Percentiles rank a stretch among this genome's conserved stretches.
Evolutionary conservation across 2,113 vertebrate genomes (phyloP).

Genomic region (Microcebus griseorufus): DNA sequence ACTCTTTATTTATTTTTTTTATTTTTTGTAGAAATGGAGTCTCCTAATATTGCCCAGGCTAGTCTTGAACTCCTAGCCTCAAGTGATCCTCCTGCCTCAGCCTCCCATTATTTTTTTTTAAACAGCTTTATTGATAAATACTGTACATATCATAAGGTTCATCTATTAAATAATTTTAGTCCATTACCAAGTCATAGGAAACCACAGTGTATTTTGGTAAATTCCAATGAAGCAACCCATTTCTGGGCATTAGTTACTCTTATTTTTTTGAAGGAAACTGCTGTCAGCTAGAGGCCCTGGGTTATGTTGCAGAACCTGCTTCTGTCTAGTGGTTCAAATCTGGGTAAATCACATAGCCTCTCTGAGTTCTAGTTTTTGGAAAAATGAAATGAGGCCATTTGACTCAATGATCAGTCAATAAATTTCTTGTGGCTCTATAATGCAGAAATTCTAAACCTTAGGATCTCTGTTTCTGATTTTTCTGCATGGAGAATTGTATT

Average conservation of each 20-base stretch:
- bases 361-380: neutral
- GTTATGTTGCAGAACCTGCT: neutral
- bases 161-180: neutral
- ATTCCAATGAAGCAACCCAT: neutral
- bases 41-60: no score
- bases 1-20: no score
- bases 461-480: neutral
- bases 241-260: neutral
- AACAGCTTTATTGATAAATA: neutral
- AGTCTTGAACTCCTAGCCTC: no score
- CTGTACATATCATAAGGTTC: neutral
- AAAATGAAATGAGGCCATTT: neutral
- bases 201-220: neutral
- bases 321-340: neutral
- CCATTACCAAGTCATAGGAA: neutral
- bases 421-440: neutral
- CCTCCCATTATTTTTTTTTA: neutral
- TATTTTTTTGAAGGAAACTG: neutral
- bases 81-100: no score
- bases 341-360: neutral
- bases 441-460: neutral
- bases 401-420: neutral
- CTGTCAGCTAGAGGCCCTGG: neutral
- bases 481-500: constrained; percentile 42
- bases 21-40: no score